These are phyloP conservation scores for Megalops atlanticus DNA, from an alignment of 2,113 vertebrate species.

Conservation along the genomic window DNA sequence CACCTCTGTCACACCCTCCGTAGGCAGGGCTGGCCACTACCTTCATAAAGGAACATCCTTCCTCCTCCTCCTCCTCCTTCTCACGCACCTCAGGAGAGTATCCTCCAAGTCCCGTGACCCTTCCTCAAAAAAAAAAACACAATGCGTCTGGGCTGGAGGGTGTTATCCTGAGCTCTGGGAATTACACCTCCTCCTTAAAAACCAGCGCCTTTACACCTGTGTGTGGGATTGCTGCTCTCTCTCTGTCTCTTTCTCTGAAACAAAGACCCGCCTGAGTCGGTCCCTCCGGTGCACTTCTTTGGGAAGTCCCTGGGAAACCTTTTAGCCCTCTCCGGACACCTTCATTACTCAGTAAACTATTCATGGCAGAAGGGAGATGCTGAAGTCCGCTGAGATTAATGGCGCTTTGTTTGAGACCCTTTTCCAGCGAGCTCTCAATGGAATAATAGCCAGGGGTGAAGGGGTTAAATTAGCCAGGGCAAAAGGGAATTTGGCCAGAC, in stretches of 20 bases:
- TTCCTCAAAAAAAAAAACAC: slow-evolving; percentile 48
- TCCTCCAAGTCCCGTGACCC: slow-evolving; percentile 59
- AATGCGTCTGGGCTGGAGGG: slow-evolving; percentile 37
- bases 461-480: slow-evolving; percentile 53
- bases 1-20: background rate
- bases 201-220: slow-evolving; percentile 29
- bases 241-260: background rate
- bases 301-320: background rate
- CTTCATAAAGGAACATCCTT: slow-evolving; percentile 49
- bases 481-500: slow-evolving; percentile 38
- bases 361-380: slow-evolving; percentile 37
- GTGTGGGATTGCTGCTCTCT: background rate
- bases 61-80: slow-evolving; percentile 38
- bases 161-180: slow-evolving; percentile 40
- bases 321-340: slow-evolving; percentile 19
- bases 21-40: background rate
- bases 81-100: slow-evolving; percentile 51
- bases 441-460: slow-evolving; percentile 56
- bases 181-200: slow-evolving; percentile 32
- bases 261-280: background rate
- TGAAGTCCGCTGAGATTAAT: slow-evolving; percentile 46
- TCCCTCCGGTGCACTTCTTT: background rate
- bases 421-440: slow-evolving; percentile 42
- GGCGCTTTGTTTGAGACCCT: slow-evolving; percentile 47
- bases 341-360: slow-evolving; percentile 45